These are phyloP conservation scores for Pachycephus smyrnensis DNA, from an alignment of 2,888 invertebrate genomes.

Conservation along the genomic window DNA sequence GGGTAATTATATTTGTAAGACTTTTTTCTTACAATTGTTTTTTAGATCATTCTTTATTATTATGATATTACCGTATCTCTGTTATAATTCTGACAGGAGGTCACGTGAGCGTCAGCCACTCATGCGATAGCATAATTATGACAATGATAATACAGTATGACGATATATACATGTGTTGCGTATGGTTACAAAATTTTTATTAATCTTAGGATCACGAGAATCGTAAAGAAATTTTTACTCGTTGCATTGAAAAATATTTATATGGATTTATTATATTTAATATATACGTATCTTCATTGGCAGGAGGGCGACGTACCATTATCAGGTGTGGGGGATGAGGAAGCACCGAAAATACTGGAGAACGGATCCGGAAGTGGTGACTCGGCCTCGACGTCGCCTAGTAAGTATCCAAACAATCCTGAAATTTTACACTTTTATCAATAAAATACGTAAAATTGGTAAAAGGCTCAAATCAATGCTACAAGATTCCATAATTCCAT, in stretches of 20 bases:
- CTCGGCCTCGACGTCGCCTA: constrained; percentile 22
- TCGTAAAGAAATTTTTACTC: not conserved
- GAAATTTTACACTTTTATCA: not conserved
- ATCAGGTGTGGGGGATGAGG: constrained; percentile 31
- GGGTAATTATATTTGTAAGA: not conserved
- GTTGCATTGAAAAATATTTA: not conserved
- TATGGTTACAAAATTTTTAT: not conserved
- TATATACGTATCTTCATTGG: constrained; percentile 18
- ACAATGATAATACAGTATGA: not conserved
- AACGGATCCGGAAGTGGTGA: constrained; percentile 29
- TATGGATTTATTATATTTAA: not conserved
- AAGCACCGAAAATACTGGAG: constrained; percentile 23
- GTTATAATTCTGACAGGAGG: not conserved
- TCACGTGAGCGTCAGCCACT: not conserved
- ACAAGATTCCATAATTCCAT: too few relatives aligned
- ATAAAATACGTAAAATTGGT: not conserved
- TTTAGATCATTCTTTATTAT: not conserved
- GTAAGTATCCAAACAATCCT: constrained; percentile 21
- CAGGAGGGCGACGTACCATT: constrained; percentile 32
- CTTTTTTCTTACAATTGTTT: not conserved
- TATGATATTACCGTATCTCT: not conserved
- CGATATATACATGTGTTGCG: not conserved
- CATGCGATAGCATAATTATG: not conserved
- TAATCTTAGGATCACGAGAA: not conserved
- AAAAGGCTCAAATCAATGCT: too few relatives aligned